Percentiles rank a stretch among this genome's conserved stretches.
phyloP scores from a whole-genome alignment of 1,140 invertebrate genomes.

The Drosophila chauvacae region DNA sequence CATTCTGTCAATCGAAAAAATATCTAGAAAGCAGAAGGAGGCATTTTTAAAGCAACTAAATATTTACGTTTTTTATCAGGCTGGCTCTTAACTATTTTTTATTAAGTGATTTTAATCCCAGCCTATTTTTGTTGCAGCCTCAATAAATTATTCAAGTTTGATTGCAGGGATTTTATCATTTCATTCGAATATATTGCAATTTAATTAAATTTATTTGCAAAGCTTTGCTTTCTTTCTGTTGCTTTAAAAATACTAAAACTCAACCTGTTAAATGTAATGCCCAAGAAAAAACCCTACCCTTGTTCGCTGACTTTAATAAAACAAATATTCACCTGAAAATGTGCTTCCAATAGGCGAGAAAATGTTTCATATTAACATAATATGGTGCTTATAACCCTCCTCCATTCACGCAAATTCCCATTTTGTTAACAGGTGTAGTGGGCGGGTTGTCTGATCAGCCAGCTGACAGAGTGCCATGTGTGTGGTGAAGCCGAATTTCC shows the following conservation, averaged over 20 bases:
- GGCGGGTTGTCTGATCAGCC: not conserved
- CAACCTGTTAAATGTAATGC: not conserved
- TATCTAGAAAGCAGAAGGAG: too few species aligned
- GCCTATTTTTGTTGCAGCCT: not conserved
- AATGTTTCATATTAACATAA: slow-evolving; percentile 8
- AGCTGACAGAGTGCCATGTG: slow-evolving; percentile 21
- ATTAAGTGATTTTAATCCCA: not conserved
- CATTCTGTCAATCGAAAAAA: too few species aligned
- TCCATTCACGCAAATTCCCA: not conserved
- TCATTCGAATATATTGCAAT: not conserved
- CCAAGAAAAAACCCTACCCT: not conserved
- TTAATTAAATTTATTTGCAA: not conserved
- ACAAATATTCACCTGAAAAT: slow-evolving; percentile 2
- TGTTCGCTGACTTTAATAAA: not conserved
- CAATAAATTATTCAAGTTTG: not conserved
- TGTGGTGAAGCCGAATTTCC: slow-evolving; percentile 11
- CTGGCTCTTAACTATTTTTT: not conserved
- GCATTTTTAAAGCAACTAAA: not conserved
- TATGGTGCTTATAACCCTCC: slow-evolving; percentile 13
- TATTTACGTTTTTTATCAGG: too few species aligned
- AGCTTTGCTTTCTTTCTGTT: not conserved
- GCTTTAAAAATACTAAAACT: not conserved
- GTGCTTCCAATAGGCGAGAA: not conserved
- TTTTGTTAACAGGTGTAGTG: slow-evolving; percentile 1
- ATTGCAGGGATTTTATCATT: not conserved